phyloP scores from a whole-genome alignment of 2,797 vertebrate genomes.

The Myotis planiceps region DNA sequence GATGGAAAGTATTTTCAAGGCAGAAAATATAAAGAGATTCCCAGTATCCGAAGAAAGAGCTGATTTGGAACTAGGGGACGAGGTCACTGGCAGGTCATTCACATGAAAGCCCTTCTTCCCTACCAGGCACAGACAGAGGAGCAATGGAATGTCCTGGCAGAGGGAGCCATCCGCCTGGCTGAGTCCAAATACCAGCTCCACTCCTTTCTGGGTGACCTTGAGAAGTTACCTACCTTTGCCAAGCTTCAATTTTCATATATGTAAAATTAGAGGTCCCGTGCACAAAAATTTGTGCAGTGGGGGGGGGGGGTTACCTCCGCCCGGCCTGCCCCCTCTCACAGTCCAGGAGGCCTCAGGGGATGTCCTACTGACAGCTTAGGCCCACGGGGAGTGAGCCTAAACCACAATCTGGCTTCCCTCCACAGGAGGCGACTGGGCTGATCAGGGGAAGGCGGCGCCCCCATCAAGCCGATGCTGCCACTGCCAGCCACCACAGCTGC shows the following conservation, averaged over 20 bases:
- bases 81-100: too few relatives aligned
- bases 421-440: too few relatives aligned
- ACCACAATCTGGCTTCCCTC: too few relatives aligned
- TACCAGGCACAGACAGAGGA: not conserved
- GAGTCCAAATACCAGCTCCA: not conserved
- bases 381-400: too few relatives aligned
- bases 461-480: too few relatives aligned
- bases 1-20: not conserved
- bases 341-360: too few relatives aligned
- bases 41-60: not conserved
- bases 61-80: not conserved
- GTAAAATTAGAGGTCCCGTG: not conserved
- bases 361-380: too few relatives aligned
- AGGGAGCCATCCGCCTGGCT: not conserved
- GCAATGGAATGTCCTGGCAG: accelerated
- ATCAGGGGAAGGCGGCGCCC: too few relatives aligned
- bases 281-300: too few relatives aligned
- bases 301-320: too few relatives aligned
- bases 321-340: too few relatives aligned
- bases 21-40: not conserved
- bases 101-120: not conserved
- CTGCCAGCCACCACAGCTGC: too few relatives aligned
- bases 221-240: not conserved
- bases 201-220: not conserved
- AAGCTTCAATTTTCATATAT: slow-evolving; percentile 8